A percentile compares a stretch with the other conserved stretches of the same genome.
phyloP scores from a whole-genome alignment of 1,140 invertebrate species.

The Magallana angulata region DNA sequence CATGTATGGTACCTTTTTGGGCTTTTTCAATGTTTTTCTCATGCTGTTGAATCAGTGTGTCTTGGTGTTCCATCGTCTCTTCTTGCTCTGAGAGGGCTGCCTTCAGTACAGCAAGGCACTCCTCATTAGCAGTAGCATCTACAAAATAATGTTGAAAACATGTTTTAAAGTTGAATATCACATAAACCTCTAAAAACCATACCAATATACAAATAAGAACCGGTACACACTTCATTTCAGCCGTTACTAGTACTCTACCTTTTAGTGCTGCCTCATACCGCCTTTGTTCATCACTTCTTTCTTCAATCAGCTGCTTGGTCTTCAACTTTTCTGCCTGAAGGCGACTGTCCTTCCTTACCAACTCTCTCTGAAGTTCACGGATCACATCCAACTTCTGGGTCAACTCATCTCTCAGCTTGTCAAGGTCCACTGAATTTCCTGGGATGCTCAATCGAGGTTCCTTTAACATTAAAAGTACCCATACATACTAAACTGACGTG shows the following conservation, averaged over 20 bases:
- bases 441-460: slow-evolving; percentile 26
- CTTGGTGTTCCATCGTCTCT: slow-evolving; percentile 67
- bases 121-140: slow-evolving; percentile 62
- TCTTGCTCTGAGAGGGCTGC: slow-evolving; percentile 62
- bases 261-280: slow-evolving; percentile 56
- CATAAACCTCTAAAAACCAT: too few relatives aligned
- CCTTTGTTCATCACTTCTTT: slow-evolving; percentile 48
- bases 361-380: slow-evolving; percentile 51
- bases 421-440: slow-evolving; percentile 17
- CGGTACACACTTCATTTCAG: not conserved
- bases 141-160: not conserved
- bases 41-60: slow-evolving; percentile 59
- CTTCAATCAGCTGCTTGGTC: slow-evolving; percentile 46
- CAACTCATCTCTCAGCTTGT: slow-evolving; percentile 20
- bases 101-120: slow-evolving; percentile 60
- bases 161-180: too few relatives aligned
- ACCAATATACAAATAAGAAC: not conserved
- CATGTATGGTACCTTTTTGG: slow-evolving; percentile 47
- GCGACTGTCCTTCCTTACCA: slow-evolving; percentile 48
- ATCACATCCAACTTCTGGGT: slow-evolving; percentile 50
- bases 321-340: slow-evolving; percentile 47
- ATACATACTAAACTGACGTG: not conserved
- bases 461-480: not conserved
- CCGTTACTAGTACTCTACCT: slow-evolving; percentile 31
- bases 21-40: slow-evolving; percentile 63